A percentile compares a stretch with the other conserved stretches of the same genome.
Evolutionary conservation across 2,797 vertebrate genomes (phyloP).

Genomic region (Epinephelus coioides): DNA sequence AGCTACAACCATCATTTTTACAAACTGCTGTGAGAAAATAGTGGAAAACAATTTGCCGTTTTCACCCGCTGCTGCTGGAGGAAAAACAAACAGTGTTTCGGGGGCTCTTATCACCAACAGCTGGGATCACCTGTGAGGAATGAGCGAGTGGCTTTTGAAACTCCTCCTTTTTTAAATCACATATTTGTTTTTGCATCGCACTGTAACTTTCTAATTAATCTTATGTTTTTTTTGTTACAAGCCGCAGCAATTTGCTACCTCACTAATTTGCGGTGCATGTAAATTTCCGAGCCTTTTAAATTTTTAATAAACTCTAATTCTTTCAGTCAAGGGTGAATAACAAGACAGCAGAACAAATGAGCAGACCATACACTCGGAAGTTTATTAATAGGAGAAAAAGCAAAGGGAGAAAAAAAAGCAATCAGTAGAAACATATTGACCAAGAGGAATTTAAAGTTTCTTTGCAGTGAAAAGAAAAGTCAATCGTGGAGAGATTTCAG

Average conservation of each 20-base stretch:
- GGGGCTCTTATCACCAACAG: constrained; percentile 42
- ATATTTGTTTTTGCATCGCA: constrained; percentile 2
- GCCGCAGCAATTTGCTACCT: constrained; percentile 17
- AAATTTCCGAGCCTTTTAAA: constrained; percentile 26
- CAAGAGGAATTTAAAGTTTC: background rate
- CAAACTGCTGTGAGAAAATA: constrained; percentile 30
- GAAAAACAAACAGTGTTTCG: constrained; percentile 15
- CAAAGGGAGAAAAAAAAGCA: constrained; percentile 34
- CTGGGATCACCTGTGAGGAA: constrained; percentile 31
- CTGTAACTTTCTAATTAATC: constrained; percentile 43
- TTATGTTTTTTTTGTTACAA: constrained; percentile 14
- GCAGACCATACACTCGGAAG: background rate
- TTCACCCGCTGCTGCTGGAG: background rate
- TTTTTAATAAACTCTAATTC: constrained; percentile 41
- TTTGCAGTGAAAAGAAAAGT: constrained; percentile 17
- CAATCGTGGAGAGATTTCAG: background rate
- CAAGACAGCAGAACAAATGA: constrained; percentile 36
- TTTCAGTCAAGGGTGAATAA: constrained; percentile 41
- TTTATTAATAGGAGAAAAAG: constrained; percentile 25
- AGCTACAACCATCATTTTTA: constrained; percentile 17
- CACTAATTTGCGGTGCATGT: constrained; percentile 15
- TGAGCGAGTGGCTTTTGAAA: background rate
- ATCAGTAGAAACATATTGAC: constrained; percentile 23
- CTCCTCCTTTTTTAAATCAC: constrained; percentile 3
- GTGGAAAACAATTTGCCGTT: constrained; percentile 38